phyloP scores from a whole-genome alignment of 30 jellyfish, hydroid and myxozoan genomes.

The Chironex yamaguchii region DNA sequence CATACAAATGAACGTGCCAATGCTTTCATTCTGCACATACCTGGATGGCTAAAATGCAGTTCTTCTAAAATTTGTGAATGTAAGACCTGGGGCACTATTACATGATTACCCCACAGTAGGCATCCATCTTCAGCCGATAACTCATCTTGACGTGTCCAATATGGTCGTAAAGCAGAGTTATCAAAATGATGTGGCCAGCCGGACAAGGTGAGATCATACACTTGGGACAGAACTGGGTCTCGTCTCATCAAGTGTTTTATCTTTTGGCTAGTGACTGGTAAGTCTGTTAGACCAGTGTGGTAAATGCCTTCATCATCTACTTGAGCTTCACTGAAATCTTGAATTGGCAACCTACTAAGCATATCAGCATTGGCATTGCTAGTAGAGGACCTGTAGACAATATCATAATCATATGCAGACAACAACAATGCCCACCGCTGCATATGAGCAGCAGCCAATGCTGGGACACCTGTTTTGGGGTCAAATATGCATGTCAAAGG shows the following conservation, averaged over 20 bases:
- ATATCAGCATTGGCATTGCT: conserved; percentile 59
- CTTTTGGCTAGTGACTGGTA: too few species aligned
- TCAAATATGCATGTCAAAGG: conserved; percentile 33
- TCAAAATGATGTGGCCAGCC: conserved; percentile 24
- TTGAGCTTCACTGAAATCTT: conserved; percentile 24
- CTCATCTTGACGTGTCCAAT: not conserved
- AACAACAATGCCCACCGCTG: conserved; percentile 74
- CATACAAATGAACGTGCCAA: too few species aligned
- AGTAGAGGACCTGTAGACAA: not conserved
- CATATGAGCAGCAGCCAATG: conserved; percentile 57
- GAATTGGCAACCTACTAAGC: conserved; percentile 13
- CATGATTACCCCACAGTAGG: conserved; percentile 26
- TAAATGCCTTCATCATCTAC: too few species aligned
- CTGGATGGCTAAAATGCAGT: too few species aligned
- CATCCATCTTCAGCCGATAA: conserved; percentile 13
- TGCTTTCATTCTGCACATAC: too few species aligned
- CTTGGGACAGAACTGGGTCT: conserved; percentile 49
- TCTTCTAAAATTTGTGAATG: not conserved
- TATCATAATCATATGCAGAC: conserved; percentile 1
- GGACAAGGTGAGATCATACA: not conserved
- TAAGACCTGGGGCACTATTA: conserved; percentile 8
- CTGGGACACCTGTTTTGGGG: conserved; percentile 29
- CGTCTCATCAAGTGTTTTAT: not conserved
- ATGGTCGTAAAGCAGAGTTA: conserved; percentile 8
- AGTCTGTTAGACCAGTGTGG: too few species aligned